Conservation (phyloP, 2,888 invertebrate species). For the Loripinus fragilis region DNA sequence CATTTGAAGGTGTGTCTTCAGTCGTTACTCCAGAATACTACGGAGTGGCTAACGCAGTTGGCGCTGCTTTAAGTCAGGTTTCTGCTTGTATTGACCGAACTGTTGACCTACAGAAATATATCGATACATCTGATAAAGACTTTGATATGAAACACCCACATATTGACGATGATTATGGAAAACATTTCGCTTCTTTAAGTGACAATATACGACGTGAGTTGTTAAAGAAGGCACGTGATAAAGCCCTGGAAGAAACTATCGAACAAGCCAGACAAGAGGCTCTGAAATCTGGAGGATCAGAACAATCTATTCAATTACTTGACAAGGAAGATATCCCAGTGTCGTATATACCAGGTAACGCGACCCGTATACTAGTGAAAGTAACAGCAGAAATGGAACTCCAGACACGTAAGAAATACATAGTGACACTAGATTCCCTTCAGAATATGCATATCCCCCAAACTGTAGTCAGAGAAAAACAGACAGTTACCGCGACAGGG, state of each 20-base stretch:
- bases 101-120: conserved; percentile 61
- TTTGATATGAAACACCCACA: neutral
- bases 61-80: conserved; percentile 81
- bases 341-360: conserved; percentile 78
- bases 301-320: conserved; percentile 56
- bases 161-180: neutral
- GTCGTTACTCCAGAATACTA: conserved; percentile 64
- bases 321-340: conserved; percentile 73
- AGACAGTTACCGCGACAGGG: conserved; percentile 55
- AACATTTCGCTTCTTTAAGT: neutral
- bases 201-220: conserved; percentile 56
- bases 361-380: conserved; percentile 74
- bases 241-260: conserved; percentile 47
- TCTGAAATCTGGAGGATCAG: conserved; percentile 56
- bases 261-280: conserved; percentile 36
- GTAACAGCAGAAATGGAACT: conserved; percentile 73
- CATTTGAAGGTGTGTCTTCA: conserved; percentile 61
- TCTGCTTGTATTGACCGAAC: conserved; percentile 72
- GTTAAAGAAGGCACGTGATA: conserved; percentile 60
- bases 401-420: neutral
- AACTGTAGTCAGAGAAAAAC: conserved; percentile 33
- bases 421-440: neutral
- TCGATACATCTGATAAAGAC: conserved; percentile 49
- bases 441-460: neutral
- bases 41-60: conserved; percentile 81